Evolutionary conservation across 2,797 vertebrate genomes (phyloP).

Genomic region (Malacoctenus gilli): DNA sequence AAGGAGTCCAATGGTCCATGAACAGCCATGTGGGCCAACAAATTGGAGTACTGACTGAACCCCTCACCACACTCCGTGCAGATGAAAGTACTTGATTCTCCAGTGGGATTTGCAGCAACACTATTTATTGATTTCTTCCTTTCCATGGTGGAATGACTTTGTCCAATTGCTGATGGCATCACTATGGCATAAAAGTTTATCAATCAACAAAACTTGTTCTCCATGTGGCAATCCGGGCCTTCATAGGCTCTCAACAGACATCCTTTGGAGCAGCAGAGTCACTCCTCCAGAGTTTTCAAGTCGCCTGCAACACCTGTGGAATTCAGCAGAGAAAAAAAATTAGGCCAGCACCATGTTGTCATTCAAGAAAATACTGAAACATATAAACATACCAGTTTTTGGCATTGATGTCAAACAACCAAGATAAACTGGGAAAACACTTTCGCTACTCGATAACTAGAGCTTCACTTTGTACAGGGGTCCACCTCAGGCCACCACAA

Average conservation of each 20-base stretch:
- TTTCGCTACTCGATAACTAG: too few relatives aligned
- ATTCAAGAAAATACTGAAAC: too few relatives aligned
- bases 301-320: slow-evolving; percentile 55
- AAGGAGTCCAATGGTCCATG: slow-evolving; percentile 82
- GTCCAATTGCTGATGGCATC: slow-evolving; percentile 68
- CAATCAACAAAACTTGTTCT: slow-evolving; percentile 19
- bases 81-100: slow-evolving; percentile 79
- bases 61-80: slow-evolving; percentile 88
- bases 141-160: slow-evolving; percentile 73
- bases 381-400: too few relatives aligned
- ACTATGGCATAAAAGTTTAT: slow-evolving; percentile 40
- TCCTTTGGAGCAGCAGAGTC: too few relatives aligned
- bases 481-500: too few relatives aligned
- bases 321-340: slow-evolving; percentile 16
- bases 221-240: slow-evolving; percentile 26
- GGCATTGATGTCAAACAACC: neutral
- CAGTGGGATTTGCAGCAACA: slow-evolving; percentile 53
- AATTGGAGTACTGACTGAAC: slow-evolving; percentile 79
- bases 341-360: neutral
- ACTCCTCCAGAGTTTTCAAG: slow-evolving; percentile 30
- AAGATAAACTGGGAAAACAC: too few relatives aligned
- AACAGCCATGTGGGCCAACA: slow-evolving; percentile 80
- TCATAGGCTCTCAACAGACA: slow-evolving; percentile 10
- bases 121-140: slow-evolving; percentile 68
- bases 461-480: too few relatives aligned